These are phyloP conservation scores for Agonopterix heracliana DNA, from an alignment of 2,888 invertebrate genomes.

Conservation along the genomic window DNA sequence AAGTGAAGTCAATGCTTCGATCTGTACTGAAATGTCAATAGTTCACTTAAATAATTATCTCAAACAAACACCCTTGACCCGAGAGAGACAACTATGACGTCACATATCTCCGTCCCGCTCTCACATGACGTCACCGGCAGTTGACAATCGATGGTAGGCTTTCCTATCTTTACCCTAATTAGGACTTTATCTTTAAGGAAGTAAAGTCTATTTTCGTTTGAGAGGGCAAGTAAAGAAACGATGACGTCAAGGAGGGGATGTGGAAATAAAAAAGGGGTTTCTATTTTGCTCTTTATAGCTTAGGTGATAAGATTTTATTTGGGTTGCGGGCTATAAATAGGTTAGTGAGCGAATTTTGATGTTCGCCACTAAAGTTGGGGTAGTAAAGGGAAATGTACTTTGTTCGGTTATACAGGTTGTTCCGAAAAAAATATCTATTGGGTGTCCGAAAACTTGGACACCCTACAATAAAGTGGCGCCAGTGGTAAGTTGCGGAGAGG, in stretches of 20 bases:
- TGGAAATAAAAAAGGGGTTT: background rate
- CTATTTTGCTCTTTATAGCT: background rate
- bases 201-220: no score
- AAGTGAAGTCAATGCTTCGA: no score
- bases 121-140: conserved; percentile 16
- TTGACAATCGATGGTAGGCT: conserved; percentile 10
- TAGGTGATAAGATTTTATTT: background rate
- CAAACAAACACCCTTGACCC: background rate
- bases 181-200: no score
- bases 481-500: no score
- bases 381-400: background rate
- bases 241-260: background rate
- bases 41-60: no score
- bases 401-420: no score
- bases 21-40: no score
- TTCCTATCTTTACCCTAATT: no score
- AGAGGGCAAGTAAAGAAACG: background rate
- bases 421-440: no score
- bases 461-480: no score
- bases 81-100: conserved; percentile 32
- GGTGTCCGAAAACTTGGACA: no score
- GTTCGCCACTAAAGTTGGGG: background rate
- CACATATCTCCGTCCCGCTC: conserved; percentile 25
- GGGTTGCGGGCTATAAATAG: background rate
- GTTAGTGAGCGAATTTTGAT: background rate